Base-by-base conservation (phyloP, 2,888 invertebrate genomes). In the Tillus elongatus region DNA sequence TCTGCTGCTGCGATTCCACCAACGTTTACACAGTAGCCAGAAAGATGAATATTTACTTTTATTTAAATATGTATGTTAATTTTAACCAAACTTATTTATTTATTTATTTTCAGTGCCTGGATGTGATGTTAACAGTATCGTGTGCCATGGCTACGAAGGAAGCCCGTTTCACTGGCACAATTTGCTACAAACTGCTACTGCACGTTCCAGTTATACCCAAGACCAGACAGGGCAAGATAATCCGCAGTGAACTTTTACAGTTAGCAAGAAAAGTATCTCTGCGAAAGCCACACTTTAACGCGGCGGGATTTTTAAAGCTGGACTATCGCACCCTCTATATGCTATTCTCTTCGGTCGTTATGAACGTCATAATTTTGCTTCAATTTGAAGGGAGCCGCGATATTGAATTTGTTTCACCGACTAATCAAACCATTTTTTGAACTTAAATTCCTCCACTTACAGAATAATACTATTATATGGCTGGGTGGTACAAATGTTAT, bases 371-470 rank as follows among this genome's bases (percentile, higher is more conserved):
- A 4, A 29, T 29, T 8, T 6, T 29, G 8, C 11, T 29, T 9
- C 30, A 29, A 11, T 29, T 29, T 11, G 30, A 29, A 11, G 30
- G 24, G 24, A n/a, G 24, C n/a, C 6, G 24, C n/a, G n/a, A 6
- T 19, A n/a, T n/a, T 19, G 24, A 19, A n/a, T 19, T n/a, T n/a
- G n/a, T n/a, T n/a, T n/a, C n/a, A n/a, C n/a, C n/a, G n/a, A n/a
- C n/a, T n/a, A n/a, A n/a, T n/a, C n/a, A n/a, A n/a, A n/a, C n/a
- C n/a, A n/a, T n/a, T n/a, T n/a, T n/a, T n/a, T n/a, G n/a, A n/a
- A n/a, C n/a, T n/a, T n/a, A n/a, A n/a, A n/a, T n/a, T n/a, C n/a
- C n/a, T n/a, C n/a, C n/a, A n/a, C n/a, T n/a, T n/a, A n/a, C n/a
- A n/a, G n/a, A n/a, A n/a, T n/a, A n/a, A n/a, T n/a, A n/a, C n/a